Evolutionary conservation across 1,140 invertebrate species (phyloP), one percentile per base, ranked within the genome.

Genomic region (Philotrypesis tridentata): DNA sequence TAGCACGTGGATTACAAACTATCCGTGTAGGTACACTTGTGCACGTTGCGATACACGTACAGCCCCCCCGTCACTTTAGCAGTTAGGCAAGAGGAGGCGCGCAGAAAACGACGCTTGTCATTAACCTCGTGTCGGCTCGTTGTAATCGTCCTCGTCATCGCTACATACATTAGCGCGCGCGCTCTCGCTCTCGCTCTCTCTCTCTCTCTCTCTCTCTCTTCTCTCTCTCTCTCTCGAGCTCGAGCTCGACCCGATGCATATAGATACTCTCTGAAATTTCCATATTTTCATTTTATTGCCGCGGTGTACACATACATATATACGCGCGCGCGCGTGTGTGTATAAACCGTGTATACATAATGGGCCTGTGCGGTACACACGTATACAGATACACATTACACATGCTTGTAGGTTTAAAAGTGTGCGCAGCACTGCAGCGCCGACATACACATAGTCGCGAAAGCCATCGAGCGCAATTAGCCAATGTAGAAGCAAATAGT

Each of bases 61-160:
- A 14, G 4, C 33, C 33, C 33, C 33, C 33, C 33, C 33, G 21
- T 5, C 48, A 55, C 21, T 55, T 14, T 17, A 14, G 12, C 40
- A 43, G 48, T 9, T 55, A 48, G 21, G 17, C 17, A 6, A 7
- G 48, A 5, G 48, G n/a, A 55, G 48, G 21, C n/a, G 63, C 11
- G 23, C n/a, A n/a, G 63, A 65, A 65, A 65, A 65, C 63, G 63
- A 65, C 25, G 63, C 63, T 65, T 29, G 63, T 65, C 63, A 65
- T 65, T 65, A 65, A 65, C 48, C 48, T 55, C 48, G 21, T n/a
- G n/a, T 55, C 48, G 17, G 21, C 6, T 17, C 48, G 48, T 55
- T 17, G 48, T 55, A 55, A 55, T 55, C 48, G 48, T 55, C 21
- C 48, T 8, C 21, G 48, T 55, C 48, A 55, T 55, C 48, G 48